Percentiles rank a stretch among this genome's conserved stretches.
phyloP scores from a whole-genome alignment of 2,113 vertebrate species.

The Ranitomeya imitator region DNA sequence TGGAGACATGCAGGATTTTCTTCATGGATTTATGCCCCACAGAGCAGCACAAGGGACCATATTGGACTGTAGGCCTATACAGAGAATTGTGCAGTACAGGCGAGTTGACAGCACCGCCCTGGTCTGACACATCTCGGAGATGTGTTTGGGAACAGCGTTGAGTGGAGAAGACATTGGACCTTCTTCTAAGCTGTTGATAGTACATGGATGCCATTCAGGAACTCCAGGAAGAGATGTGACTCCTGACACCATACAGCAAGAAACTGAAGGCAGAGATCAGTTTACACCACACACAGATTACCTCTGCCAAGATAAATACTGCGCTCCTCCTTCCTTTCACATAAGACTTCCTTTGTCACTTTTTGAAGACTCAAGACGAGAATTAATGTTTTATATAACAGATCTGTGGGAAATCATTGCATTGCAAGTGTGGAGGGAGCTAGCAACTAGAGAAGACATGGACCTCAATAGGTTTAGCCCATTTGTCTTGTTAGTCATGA shows the following conservation, averaged over 20 bases:
- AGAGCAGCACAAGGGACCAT: no score
- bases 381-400: background rate
- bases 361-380: background rate
- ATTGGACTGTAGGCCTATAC: background rate
- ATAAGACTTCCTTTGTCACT: background rate
- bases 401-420: background rate
- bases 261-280: background rate
- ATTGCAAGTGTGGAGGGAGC: background rate
- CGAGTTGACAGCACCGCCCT: background rate
- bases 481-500: no score
- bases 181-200: background rate
- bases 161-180: background rate
- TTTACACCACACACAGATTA: slow-evolving; percentile 8
- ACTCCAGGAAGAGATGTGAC: no score
- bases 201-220: background rate
- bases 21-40: no score
- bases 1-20: no score
- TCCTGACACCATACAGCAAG: background rate
- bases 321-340: background rate
- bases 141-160: background rate
- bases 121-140: background rate
- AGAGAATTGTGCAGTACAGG: background rate
- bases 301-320: background rate
- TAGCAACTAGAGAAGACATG: background rate
- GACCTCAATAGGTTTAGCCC: no score